Conservation (phyloP, 2,888 invertebrate species). For the Caradrina clavipalpis region DNA sequence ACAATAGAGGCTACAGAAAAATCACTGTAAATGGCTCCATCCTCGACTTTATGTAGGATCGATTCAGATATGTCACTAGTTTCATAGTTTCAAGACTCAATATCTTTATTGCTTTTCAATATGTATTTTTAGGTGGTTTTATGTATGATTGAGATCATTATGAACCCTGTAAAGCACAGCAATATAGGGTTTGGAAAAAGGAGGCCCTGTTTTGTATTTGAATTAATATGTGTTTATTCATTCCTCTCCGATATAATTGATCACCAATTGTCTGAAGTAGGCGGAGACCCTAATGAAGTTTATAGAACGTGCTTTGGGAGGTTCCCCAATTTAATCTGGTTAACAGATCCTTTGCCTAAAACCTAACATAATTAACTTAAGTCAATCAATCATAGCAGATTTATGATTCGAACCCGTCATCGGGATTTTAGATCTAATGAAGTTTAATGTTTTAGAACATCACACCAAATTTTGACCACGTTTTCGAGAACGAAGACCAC, state of each 20-base stretch:
- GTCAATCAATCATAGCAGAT: not conserved
- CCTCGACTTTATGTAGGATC: too few species aligned
- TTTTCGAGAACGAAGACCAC: not conserved
- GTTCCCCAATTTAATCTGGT: not conserved
- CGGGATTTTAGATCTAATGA: not conserved
- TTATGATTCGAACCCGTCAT: not conserved
- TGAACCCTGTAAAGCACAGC: too few species aligned
- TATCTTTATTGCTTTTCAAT: too few species aligned
- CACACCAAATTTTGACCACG: not conserved
- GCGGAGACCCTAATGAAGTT: not conserved
- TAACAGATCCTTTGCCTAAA: not conserved
- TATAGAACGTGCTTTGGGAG: not conserved
- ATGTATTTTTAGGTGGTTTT: too few species aligned
- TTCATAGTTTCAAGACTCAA: too few species aligned
- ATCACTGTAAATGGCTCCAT: not conserved
- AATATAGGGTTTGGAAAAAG: too few species aligned
- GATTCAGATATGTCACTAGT: too few species aligned
- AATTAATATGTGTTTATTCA: too few species aligned
- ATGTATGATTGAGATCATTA: too few species aligned
- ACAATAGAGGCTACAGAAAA: constrained; percentile 1
- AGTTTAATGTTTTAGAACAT: not conserved
- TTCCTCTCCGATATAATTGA: too few species aligned
- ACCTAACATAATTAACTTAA: not conserved
- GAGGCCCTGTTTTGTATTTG: too few species aligned
- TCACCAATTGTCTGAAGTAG: too few species aligned